phyloP scores from a whole-genome alignment of 2,113 vertebrate species.

The Tinamus guttatus region DNA sequence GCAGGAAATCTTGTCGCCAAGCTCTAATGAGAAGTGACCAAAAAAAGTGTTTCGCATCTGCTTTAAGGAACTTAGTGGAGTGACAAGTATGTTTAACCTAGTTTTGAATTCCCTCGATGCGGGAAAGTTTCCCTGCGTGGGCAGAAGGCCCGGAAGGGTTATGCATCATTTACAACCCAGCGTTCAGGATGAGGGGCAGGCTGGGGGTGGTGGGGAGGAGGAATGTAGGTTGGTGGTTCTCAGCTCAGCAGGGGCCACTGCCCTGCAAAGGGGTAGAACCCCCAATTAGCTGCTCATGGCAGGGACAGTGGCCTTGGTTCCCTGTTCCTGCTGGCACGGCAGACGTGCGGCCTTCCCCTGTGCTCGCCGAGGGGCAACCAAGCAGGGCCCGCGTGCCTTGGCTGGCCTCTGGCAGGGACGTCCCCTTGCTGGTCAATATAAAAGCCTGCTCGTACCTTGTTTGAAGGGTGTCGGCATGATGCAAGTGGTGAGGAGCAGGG shows the following conservation, averaged over 20 bases:
- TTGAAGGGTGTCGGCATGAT: not conserved
- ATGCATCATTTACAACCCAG: conserved; percentile 59
- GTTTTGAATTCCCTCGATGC: conserved; percentile 47
- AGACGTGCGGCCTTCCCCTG: not conserved
- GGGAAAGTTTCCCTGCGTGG: conserved; percentile 19
- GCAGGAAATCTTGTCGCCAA: not conserved
- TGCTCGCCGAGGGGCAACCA: not conserved
- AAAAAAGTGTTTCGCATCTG: not conserved
- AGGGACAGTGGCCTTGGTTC: not conserved
- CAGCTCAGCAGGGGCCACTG: conserved; percentile 48
- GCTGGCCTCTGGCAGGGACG: not conserved
- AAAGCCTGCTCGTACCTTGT: not conserved
- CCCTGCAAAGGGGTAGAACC: not conserved
- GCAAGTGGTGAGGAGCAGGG: rapidly evolving
- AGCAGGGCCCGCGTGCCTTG: rapidly evolving
- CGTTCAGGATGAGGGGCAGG: not conserved
- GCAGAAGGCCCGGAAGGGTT: conserved; percentile 59
- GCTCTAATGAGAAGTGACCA: conserved; percentile 11
- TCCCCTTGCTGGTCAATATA: not conserved
- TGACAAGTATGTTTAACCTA: conserved; percentile 37
- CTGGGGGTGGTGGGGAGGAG: not conserved
- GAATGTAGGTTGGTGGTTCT: not conserved
- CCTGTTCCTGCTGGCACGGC: not conserved
- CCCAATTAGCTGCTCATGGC: conserved; percentile 34
- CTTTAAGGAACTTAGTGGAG: not conserved